phyloP scores from a whole-genome alignment of 2,797 vertebrate species.

The Coreius guichenoti region DNA sequence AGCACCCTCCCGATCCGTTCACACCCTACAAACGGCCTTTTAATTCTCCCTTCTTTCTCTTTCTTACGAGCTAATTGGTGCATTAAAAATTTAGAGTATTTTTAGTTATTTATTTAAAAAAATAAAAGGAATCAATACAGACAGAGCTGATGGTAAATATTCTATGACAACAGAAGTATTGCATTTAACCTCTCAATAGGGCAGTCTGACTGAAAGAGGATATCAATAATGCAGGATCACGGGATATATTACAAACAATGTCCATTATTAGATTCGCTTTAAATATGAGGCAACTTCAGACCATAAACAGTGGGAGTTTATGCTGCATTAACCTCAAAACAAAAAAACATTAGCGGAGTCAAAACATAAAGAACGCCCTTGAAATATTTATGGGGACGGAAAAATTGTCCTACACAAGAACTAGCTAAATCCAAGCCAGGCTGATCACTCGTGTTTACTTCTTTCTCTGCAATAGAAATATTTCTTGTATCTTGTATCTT shows the following conservation, averaged over 20 bases:
- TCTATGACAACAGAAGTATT: conserved; percentile 70
- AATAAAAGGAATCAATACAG: conserved; percentile 67
- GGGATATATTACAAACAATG: conserved; percentile 66
- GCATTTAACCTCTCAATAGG: conserved; percentile 71
- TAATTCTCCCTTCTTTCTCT: conserved; percentile 57
- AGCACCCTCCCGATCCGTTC: conserved; percentile 26
- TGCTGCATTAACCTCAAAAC: conserved; percentile 61
- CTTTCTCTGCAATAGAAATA: conserved; percentile 43
- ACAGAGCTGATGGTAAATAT: conserved; percentile 70
- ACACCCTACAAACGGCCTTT: conserved; percentile 45
- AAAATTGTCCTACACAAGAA: conserved; percentile 29
- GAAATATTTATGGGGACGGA: conserved; percentile 63
- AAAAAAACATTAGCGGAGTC: conserved; percentile 61
- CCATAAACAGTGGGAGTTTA: conserved; percentile 58
- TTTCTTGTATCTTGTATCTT: conserved; percentile 7
- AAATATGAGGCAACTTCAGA: conserved; percentile 63
- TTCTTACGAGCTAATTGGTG: conserved; percentile 55
- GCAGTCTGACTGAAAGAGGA: conserved; percentile 62
- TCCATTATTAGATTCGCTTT: conserved; percentile 69
- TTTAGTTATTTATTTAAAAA: conserved; percentile 71
- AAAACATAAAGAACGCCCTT: conserved; percentile 59
- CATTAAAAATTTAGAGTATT: conserved; percentile 64
- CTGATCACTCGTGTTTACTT: conserved; percentile 51
- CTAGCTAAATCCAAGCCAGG: conserved; percentile 33
- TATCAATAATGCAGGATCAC: conserved; percentile 73